These are phyloP conservation scores for Oxyruncus cristatus DNA, from an alignment of 2,113 vertebrate genomes.

Conservation along the genomic window DNA sequence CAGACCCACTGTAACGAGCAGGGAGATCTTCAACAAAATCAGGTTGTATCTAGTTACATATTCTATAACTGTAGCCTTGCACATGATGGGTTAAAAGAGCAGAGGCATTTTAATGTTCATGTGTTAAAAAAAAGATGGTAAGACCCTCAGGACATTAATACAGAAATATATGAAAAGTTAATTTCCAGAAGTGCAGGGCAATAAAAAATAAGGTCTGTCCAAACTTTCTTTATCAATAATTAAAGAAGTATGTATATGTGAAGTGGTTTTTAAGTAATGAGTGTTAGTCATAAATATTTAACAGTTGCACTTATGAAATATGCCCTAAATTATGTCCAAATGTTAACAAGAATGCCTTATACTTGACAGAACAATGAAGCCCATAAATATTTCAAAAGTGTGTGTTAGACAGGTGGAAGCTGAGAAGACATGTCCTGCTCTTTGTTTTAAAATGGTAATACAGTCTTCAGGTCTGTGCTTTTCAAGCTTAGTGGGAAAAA, in stretches of 20 bases:
- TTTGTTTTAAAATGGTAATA: constrained; percentile 29
- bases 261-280: constrained; percentile 73
- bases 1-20: background rate
- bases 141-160: constrained; percentile 20
- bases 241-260: constrained; percentile 59
- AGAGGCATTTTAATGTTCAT: background rate
- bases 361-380: constrained; percentile 65
- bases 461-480: constrained; percentile 18
- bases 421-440: background rate
- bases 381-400: constrained; percentile 70
- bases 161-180: constrained; percentile 51
- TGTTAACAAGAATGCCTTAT: constrained; percentile 69
- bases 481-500: constrained; percentile 13
- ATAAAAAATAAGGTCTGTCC: constrained; percentile 66
- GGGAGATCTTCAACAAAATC: background rate
- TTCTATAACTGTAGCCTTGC: background rate
- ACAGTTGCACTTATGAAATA: constrained; percentile 65
- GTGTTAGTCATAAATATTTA: constrained; percentile 74
- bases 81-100: background rate
- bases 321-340: constrained; percentile 70
- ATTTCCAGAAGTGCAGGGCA: constrained; percentile 58
- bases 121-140: background rate
- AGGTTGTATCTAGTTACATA: background rate
- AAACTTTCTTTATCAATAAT: constrained; percentile 71
- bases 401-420: constrained; percentile 34